Conservation (phyloP, 2,888 invertebrate genomes). For the Agrochola lychnidis region DNA sequence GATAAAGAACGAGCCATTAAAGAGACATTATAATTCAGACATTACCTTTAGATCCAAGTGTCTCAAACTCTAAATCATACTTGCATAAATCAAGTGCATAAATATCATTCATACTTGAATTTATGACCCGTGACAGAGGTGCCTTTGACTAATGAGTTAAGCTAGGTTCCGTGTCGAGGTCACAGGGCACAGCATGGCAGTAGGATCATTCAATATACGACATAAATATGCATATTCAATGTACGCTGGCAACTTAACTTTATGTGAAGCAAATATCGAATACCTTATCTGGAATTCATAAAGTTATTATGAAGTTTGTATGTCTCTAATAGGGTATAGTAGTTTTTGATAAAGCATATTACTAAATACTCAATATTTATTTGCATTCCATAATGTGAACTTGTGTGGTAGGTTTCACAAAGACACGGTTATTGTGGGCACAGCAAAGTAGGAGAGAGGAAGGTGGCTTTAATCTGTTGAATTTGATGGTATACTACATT, state of each 20-base stretch:
- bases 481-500: too few species aligned
- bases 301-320: background rate
- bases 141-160: conserved; percentile 33
- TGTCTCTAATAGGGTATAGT: background rate
- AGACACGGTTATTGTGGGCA: too few species aligned
- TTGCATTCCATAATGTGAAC: too few species aligned
- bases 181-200: conserved; percentile 7
- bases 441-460: too few species aligned
- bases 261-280: conserved; percentile 17
- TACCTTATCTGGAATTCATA: conserved; percentile 10
- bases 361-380: too few species aligned
- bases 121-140: conserved; percentile 35
- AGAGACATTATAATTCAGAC: background rate
- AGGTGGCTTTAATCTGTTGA: too few species aligned
- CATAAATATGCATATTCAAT: background rate
- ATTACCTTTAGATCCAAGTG: background rate
- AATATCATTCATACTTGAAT: conserved; percentile 2
- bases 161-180: conserved; percentile 4
- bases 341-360: too few species aligned
- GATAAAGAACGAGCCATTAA: background rate
- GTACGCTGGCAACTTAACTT: conserved; percentile 1
- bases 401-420: too few species aligned
- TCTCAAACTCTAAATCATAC: conserved; percentile 22
- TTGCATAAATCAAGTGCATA: conserved; percentile 30
- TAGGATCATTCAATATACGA: conserved; percentile 21